Evolutionary conservation across 2,113 vertebrate species (phyloP), one percentile per base, ranked within the genome.

Genomic region (Psittacula cyanocephala): DNA sequence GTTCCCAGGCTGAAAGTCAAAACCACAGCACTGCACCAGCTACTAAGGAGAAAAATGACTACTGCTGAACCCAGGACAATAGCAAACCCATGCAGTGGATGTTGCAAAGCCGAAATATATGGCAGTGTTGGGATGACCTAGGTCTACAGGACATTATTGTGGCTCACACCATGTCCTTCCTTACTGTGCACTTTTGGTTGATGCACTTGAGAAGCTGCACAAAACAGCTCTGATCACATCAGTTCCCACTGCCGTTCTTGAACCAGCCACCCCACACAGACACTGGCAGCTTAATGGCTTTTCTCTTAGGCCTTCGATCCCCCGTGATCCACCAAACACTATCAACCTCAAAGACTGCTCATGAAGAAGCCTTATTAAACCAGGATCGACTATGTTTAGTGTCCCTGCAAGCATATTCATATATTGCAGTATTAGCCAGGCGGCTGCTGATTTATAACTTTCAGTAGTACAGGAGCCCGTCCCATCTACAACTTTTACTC

Each of bases 301-400:
- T 86, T 41, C 39, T 60, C 8, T 70, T 35, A 62, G 22, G 13
- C 8, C 12, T 77, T 75, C 46, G 17, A 16, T 88, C 31, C 25
- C 6, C 11, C 1, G 1, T 24, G 13, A 53, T 60, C 13, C 35
- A 74, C n/a, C 9, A 60, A 74, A 50, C 3, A 24, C 9, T n/a
- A 9, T 29, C 47, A 60, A 23, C 33, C 44, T 53, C 64, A 69
- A 93, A 28, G 19, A 74, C 13, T 41, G 24, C 6, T 77, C 44
- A 37, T 37, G 22, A 70, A 43, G 28, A 67, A 69, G 10, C n/a
- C 24, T 29, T 64, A 8, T 63, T 68, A 83, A 67, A 87, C 13
- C 1, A 4, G 65, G 24, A 70, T 3, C 10, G 39, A 18, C 25
- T 46, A 13, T 1, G 0, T 31, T 78, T 43, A 46, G 18, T 17